A percentile compares a stretch with the other conserved stretches of the same genome.
These are phyloP conservation scores for Ichneumon xanthorius DNA, from an alignment of 2,888 invertebrate genomes.

Conservation along the genomic window DNA sequence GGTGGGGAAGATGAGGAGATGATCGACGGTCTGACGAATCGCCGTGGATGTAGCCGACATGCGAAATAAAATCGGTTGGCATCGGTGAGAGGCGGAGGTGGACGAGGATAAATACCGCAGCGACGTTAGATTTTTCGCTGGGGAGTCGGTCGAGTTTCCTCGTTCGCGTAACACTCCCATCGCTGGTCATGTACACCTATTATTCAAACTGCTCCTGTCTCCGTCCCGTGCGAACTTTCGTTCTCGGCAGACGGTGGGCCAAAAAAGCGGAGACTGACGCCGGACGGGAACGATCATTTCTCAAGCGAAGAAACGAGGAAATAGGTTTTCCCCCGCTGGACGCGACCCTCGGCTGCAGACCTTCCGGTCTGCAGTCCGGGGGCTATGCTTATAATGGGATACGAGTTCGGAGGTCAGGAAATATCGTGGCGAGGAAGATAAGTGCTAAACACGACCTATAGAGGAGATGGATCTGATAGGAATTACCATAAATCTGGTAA, in stretches of 20 bases:
- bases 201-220: conserved; percentile 16
- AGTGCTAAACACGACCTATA: not conserved
- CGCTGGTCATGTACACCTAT: conserved; percentile 8
- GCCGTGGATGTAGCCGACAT: conserved; percentile 24
- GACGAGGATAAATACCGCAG: conserved; percentile 29
- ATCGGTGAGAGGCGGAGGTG: not conserved
- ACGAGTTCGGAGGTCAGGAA: conserved; percentile 22
- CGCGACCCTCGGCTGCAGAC: conserved; percentile 9
- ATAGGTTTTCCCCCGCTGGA: conserved; percentile 53
- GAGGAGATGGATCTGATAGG: not conserved
- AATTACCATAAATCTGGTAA: no score
- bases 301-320: conserved; percentile 60
- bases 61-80: conserved; percentile 31
- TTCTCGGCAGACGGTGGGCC: conserved; percentile 14
- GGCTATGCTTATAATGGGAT: conserved; percentile 41
- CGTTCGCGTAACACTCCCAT: conserved; percentile 33
- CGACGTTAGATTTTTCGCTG: conserved; percentile 22
- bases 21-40: conserved; percentile 22
- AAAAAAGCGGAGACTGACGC: conserved; percentile 39
- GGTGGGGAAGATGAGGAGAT: not conserved
- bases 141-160: conserved; percentile 23
- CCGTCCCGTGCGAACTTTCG: conserved; percentile 17
- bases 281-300: conserved; percentile 61
- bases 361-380: conserved; percentile 2
- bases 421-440: not conserved